A percentile compares a stretch with the other conserved stretches of the same genome.
These are phyloP conservation scores for Drosophila rufa DNA, from an alignment of 1,140 invertebrate genomes.

Conservation along the genomic window DNA sequence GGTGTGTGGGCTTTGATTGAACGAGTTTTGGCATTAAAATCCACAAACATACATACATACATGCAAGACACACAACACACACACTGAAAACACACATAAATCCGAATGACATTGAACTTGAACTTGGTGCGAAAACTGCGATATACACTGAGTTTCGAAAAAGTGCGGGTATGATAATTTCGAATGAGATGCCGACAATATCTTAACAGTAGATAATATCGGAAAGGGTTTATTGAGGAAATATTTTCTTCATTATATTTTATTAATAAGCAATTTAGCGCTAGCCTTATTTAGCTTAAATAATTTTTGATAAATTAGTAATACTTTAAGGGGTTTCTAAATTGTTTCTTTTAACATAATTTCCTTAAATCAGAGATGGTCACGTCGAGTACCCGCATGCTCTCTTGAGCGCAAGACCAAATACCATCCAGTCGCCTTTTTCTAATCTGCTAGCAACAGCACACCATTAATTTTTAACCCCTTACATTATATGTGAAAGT, in stretches of 20 bases:
- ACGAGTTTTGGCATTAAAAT: slow-evolving; percentile 61
- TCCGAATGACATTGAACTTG: slow-evolving; percentile 75
- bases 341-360: neutral
- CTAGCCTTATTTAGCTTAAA: too few species aligned
- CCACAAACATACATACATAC: slow-evolving; percentile 30
- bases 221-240: too few species aligned
- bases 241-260: too few species aligned
- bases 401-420: too few species aligned
- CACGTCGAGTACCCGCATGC: too few species aligned
- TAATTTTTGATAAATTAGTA: too few species aligned
- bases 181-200: neutral
- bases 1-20: slow-evolving; percentile 54
- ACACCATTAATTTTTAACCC: too few species aligned
- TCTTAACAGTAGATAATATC: neutral
- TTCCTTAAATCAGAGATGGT: neutral
- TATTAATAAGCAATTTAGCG: too few species aligned
- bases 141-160: slow-evolving; percentile 29
- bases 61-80: neutral
- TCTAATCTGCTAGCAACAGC: too few species aligned
- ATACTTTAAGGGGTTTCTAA: too few species aligned
- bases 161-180: slow-evolving; percentile 3
- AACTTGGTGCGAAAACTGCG: slow-evolving; percentile 58
- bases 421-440: too few species aligned
- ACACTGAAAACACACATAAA: slow-evolving; percentile 16
- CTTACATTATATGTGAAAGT: too few species aligned